Percentiles rank a stretch among this genome's conserved stretches.
Conservation (phyloP, 2,888 invertebrate genomes). For the Gnatocerus cornutus region DNA sequence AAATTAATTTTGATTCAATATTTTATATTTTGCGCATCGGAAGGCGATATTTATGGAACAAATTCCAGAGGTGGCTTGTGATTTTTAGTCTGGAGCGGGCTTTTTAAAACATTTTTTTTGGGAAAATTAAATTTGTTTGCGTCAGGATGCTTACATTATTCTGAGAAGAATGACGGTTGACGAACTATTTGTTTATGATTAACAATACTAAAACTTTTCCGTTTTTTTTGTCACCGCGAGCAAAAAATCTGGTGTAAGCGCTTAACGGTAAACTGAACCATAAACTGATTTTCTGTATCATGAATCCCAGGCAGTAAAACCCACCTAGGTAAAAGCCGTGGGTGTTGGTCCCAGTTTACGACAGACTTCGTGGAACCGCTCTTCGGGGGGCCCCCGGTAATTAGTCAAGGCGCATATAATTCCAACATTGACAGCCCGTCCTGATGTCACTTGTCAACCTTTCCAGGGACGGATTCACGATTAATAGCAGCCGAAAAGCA, state of each 20-base stretch:
- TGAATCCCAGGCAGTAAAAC: slow-evolving; percentile 20
- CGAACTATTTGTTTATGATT: too few species aligned
- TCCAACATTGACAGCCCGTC: slow-evolving; percentile 61
- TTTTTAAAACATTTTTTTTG: too few species aligned
- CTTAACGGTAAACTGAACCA: neutral
- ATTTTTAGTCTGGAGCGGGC: too few species aligned
- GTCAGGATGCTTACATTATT: too few species aligned
- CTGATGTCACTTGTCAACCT: slow-evolving; percentile 67
- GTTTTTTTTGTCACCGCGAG: too few species aligned
- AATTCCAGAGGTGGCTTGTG: neutral
- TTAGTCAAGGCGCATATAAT: slow-evolving; percentile 67
- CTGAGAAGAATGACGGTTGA: too few species aligned
- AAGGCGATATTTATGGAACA: neutral
- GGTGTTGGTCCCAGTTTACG: slow-evolving; percentile 59
- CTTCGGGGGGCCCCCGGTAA: slow-evolving; percentile 65
- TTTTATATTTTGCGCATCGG: neutral
- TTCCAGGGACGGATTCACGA: slow-evolving; percentile 57
- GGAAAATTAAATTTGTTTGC: too few species aligned
- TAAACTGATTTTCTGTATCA: slow-evolving; percentile 12
- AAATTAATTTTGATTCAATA: slow-evolving; percentile 4
- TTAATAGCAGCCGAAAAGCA: slow-evolving; percentile 25
- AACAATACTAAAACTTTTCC: too few species aligned
- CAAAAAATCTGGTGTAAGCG: too few species aligned
- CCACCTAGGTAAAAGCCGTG: slow-evolving; percentile 30
- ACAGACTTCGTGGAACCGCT: slow-evolving; percentile 68